Conservation (phyloP, 2,797 vertebrate genomes). For the Neosilurus mollespiculum region DNA sequence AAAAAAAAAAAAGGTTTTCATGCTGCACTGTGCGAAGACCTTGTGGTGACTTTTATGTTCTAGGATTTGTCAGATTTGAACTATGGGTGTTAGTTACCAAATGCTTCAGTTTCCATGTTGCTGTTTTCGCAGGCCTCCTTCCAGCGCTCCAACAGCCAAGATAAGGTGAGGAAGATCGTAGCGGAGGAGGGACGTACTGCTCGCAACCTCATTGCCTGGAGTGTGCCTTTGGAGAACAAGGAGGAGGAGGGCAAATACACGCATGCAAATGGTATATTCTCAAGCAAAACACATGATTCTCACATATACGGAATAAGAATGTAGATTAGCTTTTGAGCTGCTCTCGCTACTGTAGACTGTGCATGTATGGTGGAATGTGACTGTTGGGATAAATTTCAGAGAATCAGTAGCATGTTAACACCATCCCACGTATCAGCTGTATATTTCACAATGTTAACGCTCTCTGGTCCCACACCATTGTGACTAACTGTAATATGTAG, state of each 20-base stretch:
- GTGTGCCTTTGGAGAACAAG: constrained; percentile 90
- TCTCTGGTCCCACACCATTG: background rate
- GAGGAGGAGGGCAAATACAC: constrained; percentile 87
- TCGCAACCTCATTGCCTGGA: constrained; percentile 96
- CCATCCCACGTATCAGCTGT: too few relatives aligned
- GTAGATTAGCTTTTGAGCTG: background rate
- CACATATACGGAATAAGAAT: background rate
- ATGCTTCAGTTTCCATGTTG: background rate
- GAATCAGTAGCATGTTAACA: background rate
- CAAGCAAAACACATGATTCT: background rate
- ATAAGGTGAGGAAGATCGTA: constrained; percentile 96
- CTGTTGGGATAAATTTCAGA: background rate
- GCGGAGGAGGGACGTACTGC: constrained; percentile 96
- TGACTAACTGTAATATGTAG: background rate
- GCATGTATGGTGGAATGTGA: background rate
- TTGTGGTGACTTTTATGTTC: background rate
- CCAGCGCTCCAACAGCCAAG: constrained; percentile 95
- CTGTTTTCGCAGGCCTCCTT: constrained; percentile 82
- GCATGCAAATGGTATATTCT: constrained; percentile 13
- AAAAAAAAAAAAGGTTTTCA: background rate
- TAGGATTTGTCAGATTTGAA: background rate
- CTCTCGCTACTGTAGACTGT: background rate
- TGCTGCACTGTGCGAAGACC: background rate
- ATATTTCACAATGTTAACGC: too few relatives aligned
- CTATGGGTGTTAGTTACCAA: background rate